Conservation (phyloP, 2,113 vertebrate species). For the Peucedramus taeniatus region DNA sequence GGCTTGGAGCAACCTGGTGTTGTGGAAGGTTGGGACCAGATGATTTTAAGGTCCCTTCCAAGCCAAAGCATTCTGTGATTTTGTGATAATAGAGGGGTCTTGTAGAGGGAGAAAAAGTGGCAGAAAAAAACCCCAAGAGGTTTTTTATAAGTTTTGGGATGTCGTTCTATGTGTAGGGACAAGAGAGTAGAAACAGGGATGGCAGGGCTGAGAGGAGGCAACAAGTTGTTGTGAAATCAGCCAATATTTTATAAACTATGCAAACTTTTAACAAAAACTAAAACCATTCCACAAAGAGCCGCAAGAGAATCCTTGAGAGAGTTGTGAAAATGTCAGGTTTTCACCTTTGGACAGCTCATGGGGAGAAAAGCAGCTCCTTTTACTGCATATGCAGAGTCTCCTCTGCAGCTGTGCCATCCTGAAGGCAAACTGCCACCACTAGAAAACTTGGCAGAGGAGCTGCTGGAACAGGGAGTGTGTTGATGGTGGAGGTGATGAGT, state of each 20-base stretch:
- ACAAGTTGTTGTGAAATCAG: not conserved
- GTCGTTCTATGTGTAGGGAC: fast-evolving
- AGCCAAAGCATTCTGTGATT: not conserved
- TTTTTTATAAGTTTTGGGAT: not conserved
- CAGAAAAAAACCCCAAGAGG: fast-evolving
- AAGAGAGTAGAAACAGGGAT: not conserved
- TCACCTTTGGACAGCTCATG: not conserved
- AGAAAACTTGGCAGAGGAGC: not conserved
- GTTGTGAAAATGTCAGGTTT: not conserved
- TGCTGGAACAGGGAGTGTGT: not conserved
- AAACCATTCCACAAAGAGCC: not conserved
- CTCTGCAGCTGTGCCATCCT: not conserved
- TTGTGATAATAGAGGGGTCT: not conserved
- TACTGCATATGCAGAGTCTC: fast-evolving
- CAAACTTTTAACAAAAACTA: not conserved
- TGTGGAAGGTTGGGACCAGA: not conserved
- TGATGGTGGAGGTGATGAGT: not conserved
- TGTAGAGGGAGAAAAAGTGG: not conserved
- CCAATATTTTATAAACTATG: fast-evolving
- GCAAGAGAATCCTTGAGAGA: not conserved
- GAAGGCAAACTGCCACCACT: not conserved
- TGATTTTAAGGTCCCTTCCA: not conserved
- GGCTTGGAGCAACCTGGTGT: not conserved
- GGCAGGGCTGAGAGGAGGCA: not conserved
- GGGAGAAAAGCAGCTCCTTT: not conserved